Percentiles rank a stretch among this genome's conserved stretches.
Conservation (phyloP, 2,113 vertebrate genomes). For the Laticauda laticaudata region DNA sequence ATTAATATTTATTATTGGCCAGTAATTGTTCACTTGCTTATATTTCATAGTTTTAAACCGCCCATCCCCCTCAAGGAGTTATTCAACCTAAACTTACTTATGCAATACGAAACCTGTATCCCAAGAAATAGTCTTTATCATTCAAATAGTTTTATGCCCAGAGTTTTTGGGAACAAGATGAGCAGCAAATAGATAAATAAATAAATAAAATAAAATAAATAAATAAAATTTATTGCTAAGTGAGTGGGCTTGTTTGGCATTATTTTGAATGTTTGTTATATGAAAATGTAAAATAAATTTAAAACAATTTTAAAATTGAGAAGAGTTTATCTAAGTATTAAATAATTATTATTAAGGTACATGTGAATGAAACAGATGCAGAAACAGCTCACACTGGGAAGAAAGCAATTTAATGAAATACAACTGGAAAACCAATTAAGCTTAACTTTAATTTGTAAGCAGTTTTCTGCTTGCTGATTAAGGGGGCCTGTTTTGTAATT, state of each 20-base stretch:
- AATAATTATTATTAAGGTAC: background rate
- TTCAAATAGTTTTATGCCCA: background rate
- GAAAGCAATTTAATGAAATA: constrained; percentile 38
- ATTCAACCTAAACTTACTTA: background rate
- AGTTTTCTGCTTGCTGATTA: constrained; percentile 40
- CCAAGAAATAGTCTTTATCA: background rate
- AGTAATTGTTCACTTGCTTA: background rate
- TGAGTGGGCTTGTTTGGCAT: background rate
- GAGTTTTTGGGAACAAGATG: background rate
- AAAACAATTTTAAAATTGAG: background rate
- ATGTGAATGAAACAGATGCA: constrained; percentile 44
- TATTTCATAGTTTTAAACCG: background rate
- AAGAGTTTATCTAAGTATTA: constrained; percentile 2
- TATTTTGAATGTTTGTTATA: background rate
- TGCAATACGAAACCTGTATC: background rate
- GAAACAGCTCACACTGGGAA: constrained; percentile 24
- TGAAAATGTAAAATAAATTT: background rate
- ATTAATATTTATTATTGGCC: background rate
- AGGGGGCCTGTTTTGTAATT: constrained; percentile 47
- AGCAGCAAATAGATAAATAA: background rate
- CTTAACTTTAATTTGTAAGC: constrained; percentile 42
- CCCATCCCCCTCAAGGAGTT: background rate
- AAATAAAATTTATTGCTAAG: background rate
- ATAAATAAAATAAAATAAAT: background rate
- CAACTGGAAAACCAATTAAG: constrained; percentile 43